Evolutionary conservation across 2,113 vertebrate genomes (phyloP).

Genomic region (Tragelaphus scriptus): DNA sequence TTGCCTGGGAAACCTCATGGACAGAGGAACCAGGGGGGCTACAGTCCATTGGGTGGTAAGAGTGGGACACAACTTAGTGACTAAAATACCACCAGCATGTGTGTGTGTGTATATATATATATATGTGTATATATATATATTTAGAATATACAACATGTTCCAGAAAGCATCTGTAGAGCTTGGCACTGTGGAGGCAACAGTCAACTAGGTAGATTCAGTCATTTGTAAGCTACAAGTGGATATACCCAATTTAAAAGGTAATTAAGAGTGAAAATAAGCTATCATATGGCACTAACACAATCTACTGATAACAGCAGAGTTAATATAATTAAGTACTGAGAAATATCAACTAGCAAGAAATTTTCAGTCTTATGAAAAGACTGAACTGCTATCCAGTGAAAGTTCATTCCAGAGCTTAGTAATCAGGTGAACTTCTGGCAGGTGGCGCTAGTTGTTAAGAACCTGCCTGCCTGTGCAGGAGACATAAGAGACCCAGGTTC

Average conservation of each 20-base stretch:
- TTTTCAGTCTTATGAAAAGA: neutral
- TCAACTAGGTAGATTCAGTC: neutral
- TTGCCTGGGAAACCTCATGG: no score
- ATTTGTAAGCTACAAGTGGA: neutral
- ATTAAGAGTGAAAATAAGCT: neutral
- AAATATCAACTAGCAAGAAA: neutral
- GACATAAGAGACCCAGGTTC: neutral
- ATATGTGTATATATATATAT: neutral
- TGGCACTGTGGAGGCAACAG: neutral
- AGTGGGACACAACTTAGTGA: neutral
- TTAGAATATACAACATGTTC: neutral
- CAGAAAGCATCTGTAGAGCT: neutral
- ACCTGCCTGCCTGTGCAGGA: neutral
- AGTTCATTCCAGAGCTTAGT: neutral
- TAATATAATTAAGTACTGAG: neutral
- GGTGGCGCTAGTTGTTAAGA: neutral
- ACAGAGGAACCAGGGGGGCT: neutral
- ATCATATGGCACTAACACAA: neutral
- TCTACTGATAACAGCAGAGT: neutral
- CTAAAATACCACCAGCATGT: neutral
- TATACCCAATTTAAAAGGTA: neutral
- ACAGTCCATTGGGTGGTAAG: neutral
- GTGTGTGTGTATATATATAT: neutral
- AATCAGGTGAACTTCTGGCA: neutral
- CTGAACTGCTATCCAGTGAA: neutral